Conservation (phyloP, 2,797 vertebrate species). For the Clarias laeviceps region DNA sequence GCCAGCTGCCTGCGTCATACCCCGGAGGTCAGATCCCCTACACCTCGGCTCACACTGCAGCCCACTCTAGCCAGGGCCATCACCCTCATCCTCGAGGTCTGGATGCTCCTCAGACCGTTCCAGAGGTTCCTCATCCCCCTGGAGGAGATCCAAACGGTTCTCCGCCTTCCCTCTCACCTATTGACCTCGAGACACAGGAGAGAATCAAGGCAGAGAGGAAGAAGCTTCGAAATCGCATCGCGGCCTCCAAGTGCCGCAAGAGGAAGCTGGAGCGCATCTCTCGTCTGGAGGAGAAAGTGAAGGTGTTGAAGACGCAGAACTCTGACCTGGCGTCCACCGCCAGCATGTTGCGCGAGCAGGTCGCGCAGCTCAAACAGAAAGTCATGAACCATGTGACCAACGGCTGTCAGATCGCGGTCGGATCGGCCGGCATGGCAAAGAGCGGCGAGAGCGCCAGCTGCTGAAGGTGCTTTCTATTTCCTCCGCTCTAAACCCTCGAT, state of each 20-base stretch:
- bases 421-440: conserved; percentile 62
- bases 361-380: conserved; percentile 85
- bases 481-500: conserved; percentile 21
- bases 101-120: conserved; percentile 86
- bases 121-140: conserved; percentile 76
- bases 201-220: conserved; percentile 87
- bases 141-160: conserved; percentile 72
- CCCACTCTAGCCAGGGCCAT: conserved; percentile 58
- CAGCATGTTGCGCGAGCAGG: conserved; percentile 82
- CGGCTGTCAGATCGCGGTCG: conserved; percentile 81
- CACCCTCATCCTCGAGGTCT: conserved; percentile 67
- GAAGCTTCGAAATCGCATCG: conserved; percentile 86
- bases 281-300: conserved; percentile 86
- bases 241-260: conserved; percentile 88
- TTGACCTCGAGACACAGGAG: conserved; percentile 85
- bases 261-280: conserved; percentile 87
- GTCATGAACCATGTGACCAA: conserved; percentile 87
- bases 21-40: conserved; percentile 65
- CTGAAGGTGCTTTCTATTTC: conserved; percentile 62
- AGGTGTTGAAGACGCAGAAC: conserved; percentile 86
- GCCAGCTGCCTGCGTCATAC: conserved; percentile 67
- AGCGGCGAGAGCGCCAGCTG: conserved; percentile 70
- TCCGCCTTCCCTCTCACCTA: conserved; percentile 78
- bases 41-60: conserved; percentile 49
- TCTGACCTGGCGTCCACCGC: conserved; percentile 85